Evolutionary conservation across 1,140 invertebrate genomes (phyloP).

Genomic region (Zaprionus gabonicus): DNA sequence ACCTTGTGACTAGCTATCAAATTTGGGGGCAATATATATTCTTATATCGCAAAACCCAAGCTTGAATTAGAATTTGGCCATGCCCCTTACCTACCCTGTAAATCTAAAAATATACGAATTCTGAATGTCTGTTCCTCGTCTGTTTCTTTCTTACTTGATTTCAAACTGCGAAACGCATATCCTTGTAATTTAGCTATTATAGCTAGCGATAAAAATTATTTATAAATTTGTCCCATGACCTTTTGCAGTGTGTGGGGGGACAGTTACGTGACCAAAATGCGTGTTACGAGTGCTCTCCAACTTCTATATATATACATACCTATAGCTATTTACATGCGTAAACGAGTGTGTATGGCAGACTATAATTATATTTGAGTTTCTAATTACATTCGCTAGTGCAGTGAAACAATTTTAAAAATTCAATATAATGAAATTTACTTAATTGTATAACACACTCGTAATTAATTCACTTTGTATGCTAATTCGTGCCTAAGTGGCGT

Average conservation of each 20-base stretch:
- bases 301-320: conserved; percentile 18
- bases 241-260: not conserved
- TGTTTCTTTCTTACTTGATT: too few relatives aligned
- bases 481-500: conserved; percentile 81
- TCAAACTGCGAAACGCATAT: not conserved
- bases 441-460: conserved; percentile 81
- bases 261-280: not conserved
- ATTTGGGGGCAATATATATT: too few relatives aligned
- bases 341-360: conserved; percentile 34
- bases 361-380: conserved; percentile 79
- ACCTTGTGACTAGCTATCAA: too few relatives aligned
- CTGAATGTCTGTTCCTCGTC: too few relatives aligned
- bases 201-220: not conserved
- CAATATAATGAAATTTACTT: conserved; percentile 83
- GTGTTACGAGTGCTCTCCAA: conserved; percentile 13
- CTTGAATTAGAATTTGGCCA: too few relatives aligned
- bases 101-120: not conserved
- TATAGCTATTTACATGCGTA: conserved; percentile 12
- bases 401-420: conserved; percentile 79
- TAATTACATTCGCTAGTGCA: conserved; percentile 67
- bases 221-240: not conserved
- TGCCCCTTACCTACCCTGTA: not conserved
- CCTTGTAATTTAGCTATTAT: not conserved
- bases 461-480: conserved; percentile 83
- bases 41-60: too few relatives aligned